These are phyloP conservation scores for Drosophila fulvimacula DNA, from an alignment of 2,888 invertebrate genomes.

Conservation along the genomic window DNA sequence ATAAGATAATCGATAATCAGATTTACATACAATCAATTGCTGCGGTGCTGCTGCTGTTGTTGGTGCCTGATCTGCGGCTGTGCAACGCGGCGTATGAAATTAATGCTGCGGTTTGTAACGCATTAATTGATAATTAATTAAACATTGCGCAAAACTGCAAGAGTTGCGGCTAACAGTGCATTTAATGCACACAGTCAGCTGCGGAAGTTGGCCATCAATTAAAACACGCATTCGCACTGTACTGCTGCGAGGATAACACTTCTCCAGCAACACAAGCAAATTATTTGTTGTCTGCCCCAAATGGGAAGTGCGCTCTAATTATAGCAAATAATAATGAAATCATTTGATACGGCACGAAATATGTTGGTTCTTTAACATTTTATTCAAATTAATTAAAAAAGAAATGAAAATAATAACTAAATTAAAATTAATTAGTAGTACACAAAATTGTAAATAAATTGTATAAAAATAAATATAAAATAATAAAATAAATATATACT, in stretches of 20 bases:
- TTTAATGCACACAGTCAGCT: constrained; percentile 29
- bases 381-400: neutral
- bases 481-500: neutral
- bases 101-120: constrained; percentile 76
- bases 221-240: constrained; percentile 39
- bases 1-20: constrained; percentile 58
- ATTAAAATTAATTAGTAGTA: neutral
- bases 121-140: constrained; percentile 80
- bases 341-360: neutral
- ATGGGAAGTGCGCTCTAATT: neutral
- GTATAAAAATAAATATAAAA: neutral
- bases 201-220: constrained; percentile 38
- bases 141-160: constrained; percentile 71
- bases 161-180: constrained; percentile 55
- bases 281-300: neutral
- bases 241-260: constrained; percentile 1
- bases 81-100: constrained; percentile 77
- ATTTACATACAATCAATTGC: constrained; percentile 41
- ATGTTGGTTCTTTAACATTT: no score
- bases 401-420: neutral
- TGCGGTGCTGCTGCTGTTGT: constrained; percentile 10
- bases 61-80: constrained; percentile 51
- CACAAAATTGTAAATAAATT: neutral
- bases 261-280: constrained; percentile 1
- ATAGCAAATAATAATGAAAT: neutral